Conservation (phyloP, 2,888 invertebrate species). For the Stramonita haemastoma region DNA sequence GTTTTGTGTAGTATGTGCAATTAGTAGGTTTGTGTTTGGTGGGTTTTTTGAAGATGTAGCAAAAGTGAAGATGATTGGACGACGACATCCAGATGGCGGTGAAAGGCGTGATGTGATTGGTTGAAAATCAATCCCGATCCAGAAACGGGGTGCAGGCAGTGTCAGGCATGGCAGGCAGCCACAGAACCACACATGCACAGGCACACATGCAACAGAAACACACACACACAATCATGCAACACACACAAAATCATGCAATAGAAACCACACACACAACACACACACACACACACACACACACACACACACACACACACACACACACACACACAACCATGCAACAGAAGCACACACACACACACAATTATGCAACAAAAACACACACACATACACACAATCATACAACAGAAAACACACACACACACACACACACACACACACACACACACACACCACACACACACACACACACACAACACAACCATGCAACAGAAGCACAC, state of each 20-base stretch:
- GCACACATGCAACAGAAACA: neutral
- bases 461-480: neutral
- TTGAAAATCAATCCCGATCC: neutral
- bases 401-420: neutral
- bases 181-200: neutral
- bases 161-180: neutral
- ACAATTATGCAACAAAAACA: slow-evolving; percentile 16
- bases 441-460: neutral
- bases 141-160: neutral
- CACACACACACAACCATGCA: neutral
- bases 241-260: neutral
- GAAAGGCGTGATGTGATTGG: neutral
- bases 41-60: neutral
- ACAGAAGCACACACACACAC: slow-evolving; percentile 15
- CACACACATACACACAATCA: slow-evolving; percentile 29
- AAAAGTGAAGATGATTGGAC: neutral
- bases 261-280: neutral
- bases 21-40: neutral
- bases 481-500: too few species aligned
- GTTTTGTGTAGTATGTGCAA: neutral
- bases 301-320: slow-evolving; percentile 8
- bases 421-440: neutral
- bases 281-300: slow-evolving; percentile 9
- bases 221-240: neutral
- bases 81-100: neutral